Conservation (phyloP, 2,888 invertebrate genomes). For the Rotaria magnacalcarata region DNA sequence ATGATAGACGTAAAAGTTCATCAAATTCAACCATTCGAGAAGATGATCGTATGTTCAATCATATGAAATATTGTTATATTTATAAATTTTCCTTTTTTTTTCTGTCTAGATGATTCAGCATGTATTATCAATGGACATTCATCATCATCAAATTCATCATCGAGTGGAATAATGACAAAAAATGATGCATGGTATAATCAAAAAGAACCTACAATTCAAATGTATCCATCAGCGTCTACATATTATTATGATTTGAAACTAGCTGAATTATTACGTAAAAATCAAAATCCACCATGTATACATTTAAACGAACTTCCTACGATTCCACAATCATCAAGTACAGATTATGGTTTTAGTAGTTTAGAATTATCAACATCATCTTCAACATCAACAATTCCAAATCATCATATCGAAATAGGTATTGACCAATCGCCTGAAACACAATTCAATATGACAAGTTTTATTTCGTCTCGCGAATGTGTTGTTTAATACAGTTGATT, state of each 20-base stretch:
- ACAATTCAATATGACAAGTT: background rate
- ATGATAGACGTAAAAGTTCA: slow-evolving; percentile 1
- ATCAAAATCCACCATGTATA: slow-evolving; percentile 17
- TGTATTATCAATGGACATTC: slow-evolving; percentile 6
- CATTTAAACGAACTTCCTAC: background rate
- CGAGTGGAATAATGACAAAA: background rate
- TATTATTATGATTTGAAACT: slow-evolving; percentile 23
- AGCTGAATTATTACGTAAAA: slow-evolving; percentile 29
- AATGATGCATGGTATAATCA: background rate
- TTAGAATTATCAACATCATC: background rate
- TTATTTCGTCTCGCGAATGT: slow-evolving; percentile 10
- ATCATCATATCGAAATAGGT: background rate
- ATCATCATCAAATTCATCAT: background rate
- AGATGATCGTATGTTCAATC: background rate
- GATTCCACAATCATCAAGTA: background rate
- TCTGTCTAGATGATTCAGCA: background rate
- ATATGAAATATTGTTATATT: background rate
- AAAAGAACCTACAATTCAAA: slow-evolving; percentile 4
- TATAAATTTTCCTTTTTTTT: background rate
- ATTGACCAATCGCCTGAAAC: background rate
- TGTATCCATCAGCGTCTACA: background rate
- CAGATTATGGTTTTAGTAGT: slow-evolving; percentile 28
- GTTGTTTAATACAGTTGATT: slow-evolving; percentile 9
- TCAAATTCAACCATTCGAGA: slow-evolving; percentile 12
- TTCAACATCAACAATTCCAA: background rate